Percentiles rank a stretch among this genome's conserved stretches.
Conservation (phyloP, 2,113 vertebrate species). For the Harpagus bidentatus region DNA sequence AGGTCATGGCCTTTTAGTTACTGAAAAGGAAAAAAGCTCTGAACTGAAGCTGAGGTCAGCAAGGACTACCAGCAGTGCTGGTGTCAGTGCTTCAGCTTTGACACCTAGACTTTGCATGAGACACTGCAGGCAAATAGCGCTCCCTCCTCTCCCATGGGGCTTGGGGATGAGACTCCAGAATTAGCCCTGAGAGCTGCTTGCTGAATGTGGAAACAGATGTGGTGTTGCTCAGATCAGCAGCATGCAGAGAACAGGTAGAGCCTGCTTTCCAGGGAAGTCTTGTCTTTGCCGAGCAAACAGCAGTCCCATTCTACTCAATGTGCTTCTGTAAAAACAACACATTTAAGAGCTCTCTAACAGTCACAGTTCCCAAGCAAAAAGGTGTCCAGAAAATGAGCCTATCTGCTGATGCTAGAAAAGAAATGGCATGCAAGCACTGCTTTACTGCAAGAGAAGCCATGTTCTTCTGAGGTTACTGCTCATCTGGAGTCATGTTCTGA, state of each 20-base stretch:
- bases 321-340: not conserved
- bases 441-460: not conserved
- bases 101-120: not conserved
- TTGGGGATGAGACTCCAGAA: not conserved
- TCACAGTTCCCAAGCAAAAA: not conserved
- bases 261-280: not conserved
- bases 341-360: not conserved
- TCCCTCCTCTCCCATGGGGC: not conserved
- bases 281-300: not conserved
- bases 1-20: not conserved
- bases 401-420: not conserved
- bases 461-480: not conserved
- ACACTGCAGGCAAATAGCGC: not conserved
- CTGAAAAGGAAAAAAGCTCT: not conserved
- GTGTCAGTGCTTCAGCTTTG: not conserved
- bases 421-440: not conserved
- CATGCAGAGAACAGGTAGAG: not conserved
- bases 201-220: not conserved
- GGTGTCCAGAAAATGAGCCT: not conserved
- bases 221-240: not conserved
- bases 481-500: not conserved
- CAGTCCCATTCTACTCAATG: not conserved
- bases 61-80: not conserved
- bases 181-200: not conserved
- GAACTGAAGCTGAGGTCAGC: not conserved